Evolutionary conservation across 2,888 invertebrate genomes (phyloP).

Genomic region (Tiphia femorata): DNA sequence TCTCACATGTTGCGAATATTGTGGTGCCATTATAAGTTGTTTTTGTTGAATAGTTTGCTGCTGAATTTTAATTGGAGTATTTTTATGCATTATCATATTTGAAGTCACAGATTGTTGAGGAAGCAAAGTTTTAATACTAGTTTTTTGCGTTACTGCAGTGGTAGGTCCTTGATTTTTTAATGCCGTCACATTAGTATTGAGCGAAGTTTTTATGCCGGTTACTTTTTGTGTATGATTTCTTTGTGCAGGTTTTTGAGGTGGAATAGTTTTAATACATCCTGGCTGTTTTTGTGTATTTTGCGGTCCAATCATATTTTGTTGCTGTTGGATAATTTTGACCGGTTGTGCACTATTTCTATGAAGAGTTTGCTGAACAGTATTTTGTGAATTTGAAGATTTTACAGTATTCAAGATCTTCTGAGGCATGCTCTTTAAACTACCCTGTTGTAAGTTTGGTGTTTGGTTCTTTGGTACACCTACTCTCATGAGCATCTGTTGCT

Average conservation of each 20-base stretch:
- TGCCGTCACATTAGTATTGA: constrained; percentile 55
- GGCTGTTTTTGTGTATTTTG: constrained; percentile 57
- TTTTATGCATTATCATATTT: constrained; percentile 50
- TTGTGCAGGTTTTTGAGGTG: constrained; percentile 56
- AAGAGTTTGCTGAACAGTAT: constrained; percentile 38
- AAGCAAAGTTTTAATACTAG: constrained; percentile 52
- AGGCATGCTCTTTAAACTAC: constrained; percentile 39
- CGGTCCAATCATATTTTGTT: constrained; percentile 48
- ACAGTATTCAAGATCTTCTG: constrained; percentile 48
- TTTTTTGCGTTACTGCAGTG: constrained; percentile 39
- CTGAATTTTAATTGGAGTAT: constrained; percentile 55
- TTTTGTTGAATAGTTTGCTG: constrained; percentile 58
- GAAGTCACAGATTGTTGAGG: constrained; percentile 44
- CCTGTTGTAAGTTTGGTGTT: constrained; percentile 42
- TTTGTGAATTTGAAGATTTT: constrained; percentile 49
- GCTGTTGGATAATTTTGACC: constrained; percentile 72
- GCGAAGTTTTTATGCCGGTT: constrained; percentile 65
- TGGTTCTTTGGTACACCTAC: constrained; percentile 52
- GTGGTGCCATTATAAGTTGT: constrained; percentile 48
- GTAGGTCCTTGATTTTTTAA: constrained; percentile 43
- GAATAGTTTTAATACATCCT: constrained; percentile 64
- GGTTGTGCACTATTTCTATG: constrained; percentile 55
- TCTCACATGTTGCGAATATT: constrained; percentile 48
- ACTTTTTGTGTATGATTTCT: constrained; percentile 72
- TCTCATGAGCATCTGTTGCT: constrained; percentile 58